phyloP scores from a whole-genome alignment of 2,888 invertebrate species.

The Cactoblastis cactorum region DNA sequence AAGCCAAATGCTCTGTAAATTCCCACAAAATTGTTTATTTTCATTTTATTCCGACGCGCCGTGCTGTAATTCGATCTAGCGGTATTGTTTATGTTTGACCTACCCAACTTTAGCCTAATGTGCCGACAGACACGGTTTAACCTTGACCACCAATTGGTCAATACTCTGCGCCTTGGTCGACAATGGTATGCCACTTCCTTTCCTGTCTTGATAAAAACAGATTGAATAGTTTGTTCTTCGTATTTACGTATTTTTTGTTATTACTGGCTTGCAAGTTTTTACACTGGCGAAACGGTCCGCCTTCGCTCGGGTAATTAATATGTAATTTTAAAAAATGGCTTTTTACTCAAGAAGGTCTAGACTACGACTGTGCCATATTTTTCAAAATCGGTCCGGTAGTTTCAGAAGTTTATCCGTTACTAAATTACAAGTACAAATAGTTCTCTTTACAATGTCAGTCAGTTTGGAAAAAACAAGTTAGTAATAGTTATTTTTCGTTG shows the following conservation, averaged over 20 bases:
- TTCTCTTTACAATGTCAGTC: no score
- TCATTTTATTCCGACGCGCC: not conserved
- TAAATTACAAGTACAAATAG: no score
- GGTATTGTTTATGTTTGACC: not conserved
- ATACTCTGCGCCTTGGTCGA: not conserved
- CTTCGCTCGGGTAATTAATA: no score
- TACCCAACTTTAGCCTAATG: not conserved
- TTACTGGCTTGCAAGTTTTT: no score
- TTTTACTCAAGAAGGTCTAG: no score
- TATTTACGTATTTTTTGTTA: not conserved
- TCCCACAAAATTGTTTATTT: not conserved
- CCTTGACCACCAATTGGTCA: slow-evolving; percentile 3
- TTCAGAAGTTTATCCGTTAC: no score
- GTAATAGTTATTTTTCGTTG: no score
- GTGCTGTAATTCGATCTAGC: not conserved
- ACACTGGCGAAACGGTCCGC: no score
- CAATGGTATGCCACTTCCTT: not conserved
- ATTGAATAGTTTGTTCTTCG: not conserved
- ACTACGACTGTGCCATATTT: no score
- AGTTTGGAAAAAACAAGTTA: no score
- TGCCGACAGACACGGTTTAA: not conserved
- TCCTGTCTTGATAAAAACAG: not conserved
- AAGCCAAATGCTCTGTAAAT: not conserved
- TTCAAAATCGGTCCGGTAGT: no score
- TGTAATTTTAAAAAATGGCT: no score